Evolutionary conservation across 35 echinoderm and acorn worm genomes (phyloP).

Genomic region (Apostichopus californicus): DNA sequence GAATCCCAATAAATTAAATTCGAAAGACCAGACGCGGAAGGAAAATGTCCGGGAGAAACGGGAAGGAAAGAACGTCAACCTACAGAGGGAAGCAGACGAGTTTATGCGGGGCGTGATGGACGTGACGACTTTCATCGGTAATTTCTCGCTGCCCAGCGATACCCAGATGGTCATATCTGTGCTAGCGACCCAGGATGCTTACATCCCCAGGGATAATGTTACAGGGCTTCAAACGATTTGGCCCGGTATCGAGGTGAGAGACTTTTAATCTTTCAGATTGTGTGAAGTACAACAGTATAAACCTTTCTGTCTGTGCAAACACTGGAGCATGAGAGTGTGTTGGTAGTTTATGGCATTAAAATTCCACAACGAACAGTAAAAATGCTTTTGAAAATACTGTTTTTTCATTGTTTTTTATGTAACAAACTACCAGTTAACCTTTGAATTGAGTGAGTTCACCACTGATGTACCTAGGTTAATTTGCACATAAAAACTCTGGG

Average conservation of each 20-base stretch:
- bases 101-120: constrained; percentile 98
- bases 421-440: too few species aligned
- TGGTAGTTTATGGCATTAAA: too few species aligned
- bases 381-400: too few species aligned
- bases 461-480: too few species aligned
- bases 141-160: constrained; percentile 82
- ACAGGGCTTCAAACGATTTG: constrained; percentile 74
- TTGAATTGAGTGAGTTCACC: too few species aligned
- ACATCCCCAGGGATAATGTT: constrained; percentile 77
- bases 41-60: not conserved
- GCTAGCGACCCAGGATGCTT: constrained; percentile 71
- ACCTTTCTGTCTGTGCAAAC: too few species aligned
- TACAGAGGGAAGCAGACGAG: constrained; percentile 69
- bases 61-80: not conserved
- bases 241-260: constrained; percentile 81
- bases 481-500: too few species aligned
- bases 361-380: too few species aligned
- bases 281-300: too few species aligned
- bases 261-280: not conserved
- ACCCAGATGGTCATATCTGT: constrained; percentile 70
- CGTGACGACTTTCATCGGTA: constrained; percentile 82
- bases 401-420: too few species aligned
- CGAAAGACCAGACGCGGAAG: not conserved
- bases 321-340: too few species aligned
- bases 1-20: not conserved